Base-by-base conservation (phyloP, 2,888 invertebrate species). In the Sphecodes monilicornis region DNA sequence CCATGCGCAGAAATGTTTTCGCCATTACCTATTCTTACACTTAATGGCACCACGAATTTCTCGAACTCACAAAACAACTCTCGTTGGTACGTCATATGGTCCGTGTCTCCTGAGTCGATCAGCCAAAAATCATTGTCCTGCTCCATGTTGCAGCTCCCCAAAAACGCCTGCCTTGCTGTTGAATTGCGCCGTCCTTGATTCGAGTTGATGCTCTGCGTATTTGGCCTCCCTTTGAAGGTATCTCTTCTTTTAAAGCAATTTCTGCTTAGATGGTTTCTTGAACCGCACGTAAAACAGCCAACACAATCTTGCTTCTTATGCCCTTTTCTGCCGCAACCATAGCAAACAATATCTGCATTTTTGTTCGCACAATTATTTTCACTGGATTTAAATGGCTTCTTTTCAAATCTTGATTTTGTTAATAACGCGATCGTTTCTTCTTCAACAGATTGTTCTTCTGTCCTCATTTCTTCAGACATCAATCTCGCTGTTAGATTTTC, bases 351-450 rank as follows among this genome's bases (percentile, higher is more conserved):
- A 60, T 29, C 18, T 41, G 16, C 32, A 22, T 10, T 10, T 29
- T 60, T 60, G 57, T 74, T 54, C 3, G 13, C 36, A 60, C 18
- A 4, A 29, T 57, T 36, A 26, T 74, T 41, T 18, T 74, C 29
- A 32, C 74, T 6, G 22, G 57, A 16, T 74, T 26, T 41, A 16
- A 13, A 10, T 8, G 54, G n/a, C 13, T 29, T 39, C n/a, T 39
- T 73, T n/a, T 69, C 57, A 11, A 57, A 57, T 57, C 57, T 57
- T 57, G 26, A 57, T 3, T 54, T 57, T 39, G 39, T 73, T 2
- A 73, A 13, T 57, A 60, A 50, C 68, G 64, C 70, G 10, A 69
- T 76, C 18, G 77, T 43, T 69, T 60, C 72, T 74, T 60, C 26
- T 11, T 50, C 50, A 32, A 1, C 41, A 66, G 43, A 43, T 43